A percentile compares a stretch with the other conserved stretches of the same genome.
phyloP scores from a whole-genome alignment of 1,140 invertebrate species.

The Drosophila parabipectinata region DNA sequence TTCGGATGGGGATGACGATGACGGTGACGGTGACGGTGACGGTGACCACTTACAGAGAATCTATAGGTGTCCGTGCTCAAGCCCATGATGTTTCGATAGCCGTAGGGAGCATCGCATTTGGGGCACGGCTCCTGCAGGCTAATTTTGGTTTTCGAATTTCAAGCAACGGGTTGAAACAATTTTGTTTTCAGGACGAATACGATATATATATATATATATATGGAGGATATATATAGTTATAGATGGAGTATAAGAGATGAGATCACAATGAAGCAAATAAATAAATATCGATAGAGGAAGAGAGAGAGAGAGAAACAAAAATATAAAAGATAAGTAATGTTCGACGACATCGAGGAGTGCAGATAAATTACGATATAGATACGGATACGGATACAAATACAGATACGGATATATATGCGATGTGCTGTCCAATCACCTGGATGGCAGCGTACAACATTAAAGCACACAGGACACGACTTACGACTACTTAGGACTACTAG shows the following conservation, averaged over 20 bases:
- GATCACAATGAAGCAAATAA: constrained; percentile 42
- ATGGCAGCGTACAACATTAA: constrained; percentile 26
- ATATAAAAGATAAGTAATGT: constrained; percentile 41
- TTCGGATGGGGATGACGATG: constrained; percentile 1
- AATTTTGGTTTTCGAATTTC: constrained; percentile 42
- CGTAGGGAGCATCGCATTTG: constrained; percentile 90
- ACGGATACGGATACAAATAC: constrained; percentile 11
- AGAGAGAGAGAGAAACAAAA: constrained; percentile 43
- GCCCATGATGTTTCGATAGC: constrained; percentile 95
- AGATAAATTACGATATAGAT: constrained; percentile 40
- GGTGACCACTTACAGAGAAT: constrained; percentile 88
- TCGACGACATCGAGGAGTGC: constrained; percentile 38
- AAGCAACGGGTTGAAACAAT: constrained; percentile 25
- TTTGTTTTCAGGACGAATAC: constrained; percentile 21
- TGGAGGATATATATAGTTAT: constrained; percentile 19
- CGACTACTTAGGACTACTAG: constrained; percentile 15
- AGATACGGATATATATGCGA: constrained; percentile 28
- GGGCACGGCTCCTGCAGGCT: constrained; percentile 92
- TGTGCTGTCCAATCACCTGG: constrained; percentile 1
- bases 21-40: constrained; percentile 25
- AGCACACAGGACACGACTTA: constrained; percentile 19
- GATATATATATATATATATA: constrained; percentile 29
- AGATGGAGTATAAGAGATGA: constrained; percentile 26
- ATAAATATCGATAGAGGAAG: constrained; percentile 7
- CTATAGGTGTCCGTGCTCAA: constrained; percentile 91